A percentile compares a stretch with the other conserved stretches of the same genome.
Conservation (phyloP, 37 sponge, comb jelly and placozoan species). For the Spongia lamella region DNA sequence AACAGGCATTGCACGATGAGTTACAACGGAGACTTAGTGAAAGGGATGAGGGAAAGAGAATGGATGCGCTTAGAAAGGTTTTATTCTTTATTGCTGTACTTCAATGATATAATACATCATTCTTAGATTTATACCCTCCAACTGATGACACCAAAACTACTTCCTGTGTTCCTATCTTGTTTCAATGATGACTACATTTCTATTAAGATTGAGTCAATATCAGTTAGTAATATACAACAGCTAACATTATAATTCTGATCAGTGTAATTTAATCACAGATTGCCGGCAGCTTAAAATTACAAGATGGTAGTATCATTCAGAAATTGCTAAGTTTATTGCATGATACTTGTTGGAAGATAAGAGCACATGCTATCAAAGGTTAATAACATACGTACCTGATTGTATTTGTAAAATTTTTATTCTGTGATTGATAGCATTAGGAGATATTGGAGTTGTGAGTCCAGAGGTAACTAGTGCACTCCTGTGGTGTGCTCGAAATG, state of each 20-base stretch:
- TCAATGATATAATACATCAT: not conserved
- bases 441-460: conserved; percentile 35
- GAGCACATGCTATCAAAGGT: conserved; percentile 72
- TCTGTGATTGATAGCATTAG: conserved; percentile 49
- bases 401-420: not conserved
- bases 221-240: conserved; percentile 28
- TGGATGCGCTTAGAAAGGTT: conserved; percentile 91
- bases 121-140: conserved; percentile 53
- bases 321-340: conserved; percentile 48
- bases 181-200: conserved; percentile 82
- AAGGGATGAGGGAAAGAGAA: conserved; percentile 47
- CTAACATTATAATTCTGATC: not conserved
- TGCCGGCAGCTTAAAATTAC: conserved; percentile 51
- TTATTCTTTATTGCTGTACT: too few species aligned
- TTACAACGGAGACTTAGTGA: conserved; percentile 50
- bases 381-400: not conserved
- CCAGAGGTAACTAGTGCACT: conserved; percentile 49
- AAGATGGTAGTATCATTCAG: conserved; percentile 24
- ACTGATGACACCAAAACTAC: conserved; percentile 84
- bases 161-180: conserved; percentile 76
- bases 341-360: conserved; percentile 67
- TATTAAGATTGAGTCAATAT: conserved; percentile 68
- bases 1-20: conserved; percentile 87
- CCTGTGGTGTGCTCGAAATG: conserved; percentile 80
- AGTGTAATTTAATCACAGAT: conserved; percentile 24